Evolutionary conservation across 2,113 vertebrate genomes (phyloP).

Genomic region (Otis tarda): DNA sequence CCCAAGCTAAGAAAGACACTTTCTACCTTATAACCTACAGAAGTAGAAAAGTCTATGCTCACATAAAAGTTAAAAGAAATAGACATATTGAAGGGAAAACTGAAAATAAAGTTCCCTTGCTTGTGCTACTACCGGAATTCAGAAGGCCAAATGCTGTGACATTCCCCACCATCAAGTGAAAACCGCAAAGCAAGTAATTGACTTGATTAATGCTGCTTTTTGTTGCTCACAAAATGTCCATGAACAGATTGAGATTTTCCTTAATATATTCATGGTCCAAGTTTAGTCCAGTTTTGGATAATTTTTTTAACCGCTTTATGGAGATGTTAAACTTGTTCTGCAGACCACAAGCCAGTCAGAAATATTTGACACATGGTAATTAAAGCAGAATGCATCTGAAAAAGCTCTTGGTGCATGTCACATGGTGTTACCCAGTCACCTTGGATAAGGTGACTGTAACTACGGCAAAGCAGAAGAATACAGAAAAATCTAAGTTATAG

Average conservation of each 20-base stretch:
- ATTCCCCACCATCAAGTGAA: not conserved
- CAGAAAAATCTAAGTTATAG: not conserved
- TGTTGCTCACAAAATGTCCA: not conserved
- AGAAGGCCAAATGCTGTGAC: not conserved
- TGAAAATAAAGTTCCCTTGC: not conserved
- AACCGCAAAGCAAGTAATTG: not conserved
- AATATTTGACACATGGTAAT: not conserved
- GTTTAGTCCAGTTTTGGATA: not conserved
- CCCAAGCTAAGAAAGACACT: not conserved
- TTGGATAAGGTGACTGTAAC: not conserved
- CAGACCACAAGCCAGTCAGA: not conserved
- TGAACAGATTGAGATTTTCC: slow-evolving; percentile 39
- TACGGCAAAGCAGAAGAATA: not conserved
- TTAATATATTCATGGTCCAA: slow-evolving; percentile 41
- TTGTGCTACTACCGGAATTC: not conserved
- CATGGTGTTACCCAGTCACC: not conserved
- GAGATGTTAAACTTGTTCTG: not conserved
- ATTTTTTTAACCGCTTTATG: not conserved
- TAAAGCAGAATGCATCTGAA: not conserved
- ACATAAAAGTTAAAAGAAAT: not conserved
- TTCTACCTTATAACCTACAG: not conserved
- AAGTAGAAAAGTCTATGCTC: not conserved
- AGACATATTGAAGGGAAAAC: not conserved
- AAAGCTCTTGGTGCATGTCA: not conserved
- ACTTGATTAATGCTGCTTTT: slow-evolving; percentile 11